These are phyloP conservation scores for Poecilia gillii DNA, from an alignment of 2,797 vertebrate species.

Conservation along the genomic window DNA sequence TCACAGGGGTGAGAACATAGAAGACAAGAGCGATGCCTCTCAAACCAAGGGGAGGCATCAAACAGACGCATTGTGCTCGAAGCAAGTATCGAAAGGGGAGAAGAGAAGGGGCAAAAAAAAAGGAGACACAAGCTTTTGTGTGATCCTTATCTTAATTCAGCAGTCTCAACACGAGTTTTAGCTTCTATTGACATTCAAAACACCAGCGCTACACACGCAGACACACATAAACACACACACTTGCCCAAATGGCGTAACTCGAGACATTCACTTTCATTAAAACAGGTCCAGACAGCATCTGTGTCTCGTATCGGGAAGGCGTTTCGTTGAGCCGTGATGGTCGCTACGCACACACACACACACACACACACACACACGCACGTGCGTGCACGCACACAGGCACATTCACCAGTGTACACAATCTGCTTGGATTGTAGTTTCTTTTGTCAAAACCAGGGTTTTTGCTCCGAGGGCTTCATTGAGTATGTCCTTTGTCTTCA, in stretches of 20 bases:
- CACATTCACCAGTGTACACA: slow-evolving; percentile 10
- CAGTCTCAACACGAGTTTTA: slow-evolving; percentile 76
- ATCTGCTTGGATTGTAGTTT: slow-evolving; percentile 49
- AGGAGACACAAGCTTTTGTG: slow-evolving; percentile 71
- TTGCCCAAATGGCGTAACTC: slow-evolving; percentile 71
- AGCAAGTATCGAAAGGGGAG: slow-evolving; percentile 48
- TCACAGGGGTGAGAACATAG: slow-evolving; percentile 58
- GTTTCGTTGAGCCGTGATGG: slow-evolving; percentile 71
- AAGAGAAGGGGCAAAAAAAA: slow-evolving; percentile 48
- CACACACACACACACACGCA: neutral
- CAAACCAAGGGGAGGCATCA: slow-evolving; percentile 60
- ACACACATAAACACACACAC: slow-evolving; percentile 26
- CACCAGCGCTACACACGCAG: slow-evolving; percentile 58
- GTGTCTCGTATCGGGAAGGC: slow-evolving; percentile 65
- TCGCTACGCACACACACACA: slow-evolving; percentile 17
- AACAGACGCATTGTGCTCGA: slow-evolving; percentile 59
- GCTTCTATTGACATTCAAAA: slow-evolving; percentile 84
- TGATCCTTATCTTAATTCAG: slow-evolving; percentile 83
- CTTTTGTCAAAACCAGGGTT: slow-evolving; percentile 52
- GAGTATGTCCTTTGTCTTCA: slow-evolving; percentile 47
- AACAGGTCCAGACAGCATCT: slow-evolving; percentile 71
- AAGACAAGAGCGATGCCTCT: slow-evolving; percentile 52
- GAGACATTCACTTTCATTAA: slow-evolving; percentile 79
- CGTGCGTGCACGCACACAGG: neutral
- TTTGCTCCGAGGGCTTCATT: slow-evolving; percentile 43